A percentile compares a stretch with the other conserved stretches of the same genome.
Conservation (phyloP, 2,113 vertebrate species). For the Ctenodactylus gundi region DNA sequence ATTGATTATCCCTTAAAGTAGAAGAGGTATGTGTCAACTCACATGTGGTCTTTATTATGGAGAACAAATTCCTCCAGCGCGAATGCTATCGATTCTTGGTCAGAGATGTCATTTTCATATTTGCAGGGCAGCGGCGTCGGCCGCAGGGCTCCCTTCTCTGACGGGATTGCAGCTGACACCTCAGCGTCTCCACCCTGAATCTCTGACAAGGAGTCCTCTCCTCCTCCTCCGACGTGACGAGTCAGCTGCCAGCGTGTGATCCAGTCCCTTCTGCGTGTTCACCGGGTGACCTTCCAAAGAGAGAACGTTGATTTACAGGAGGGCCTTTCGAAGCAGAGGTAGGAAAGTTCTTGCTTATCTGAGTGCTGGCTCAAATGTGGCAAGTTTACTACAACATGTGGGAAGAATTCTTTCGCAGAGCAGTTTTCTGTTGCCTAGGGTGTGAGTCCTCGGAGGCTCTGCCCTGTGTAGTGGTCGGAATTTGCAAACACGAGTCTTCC, state of each 20-base stretch:
- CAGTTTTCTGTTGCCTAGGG: slow-evolving; percentile 26
- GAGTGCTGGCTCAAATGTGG: background rate
- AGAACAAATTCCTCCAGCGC: background rate
- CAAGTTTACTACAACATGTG: background rate
- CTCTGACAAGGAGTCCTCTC: background rate
- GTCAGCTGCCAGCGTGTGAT: background rate
- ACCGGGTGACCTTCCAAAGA: background rate
- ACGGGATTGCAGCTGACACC: background rate
- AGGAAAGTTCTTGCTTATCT: slow-evolving; percentile 34
- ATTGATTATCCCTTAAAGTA: background rate
- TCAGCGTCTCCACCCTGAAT: background rate
- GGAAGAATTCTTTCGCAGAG: slow-evolving; percentile 37
- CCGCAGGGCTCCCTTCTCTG: background rate
- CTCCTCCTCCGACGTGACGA: background rate
- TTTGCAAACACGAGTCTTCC: background rate
- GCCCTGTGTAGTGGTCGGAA: slow-evolving; percentile 20
- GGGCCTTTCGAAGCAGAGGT: background rate
- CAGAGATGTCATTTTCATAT: background rate
- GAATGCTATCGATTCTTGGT: background rate
- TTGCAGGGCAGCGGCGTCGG: background rate
- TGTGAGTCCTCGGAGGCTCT: background rate
- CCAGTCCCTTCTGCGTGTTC: background rate
- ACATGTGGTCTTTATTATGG: background rate
- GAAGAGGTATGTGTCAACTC: background rate
- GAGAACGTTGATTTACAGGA: slow-evolving; percentile 35